These are phyloP conservation scores for Phymatocera aterrima DNA, from an alignment of 2,888 invertebrate species.

Conservation along the genomic window DNA sequence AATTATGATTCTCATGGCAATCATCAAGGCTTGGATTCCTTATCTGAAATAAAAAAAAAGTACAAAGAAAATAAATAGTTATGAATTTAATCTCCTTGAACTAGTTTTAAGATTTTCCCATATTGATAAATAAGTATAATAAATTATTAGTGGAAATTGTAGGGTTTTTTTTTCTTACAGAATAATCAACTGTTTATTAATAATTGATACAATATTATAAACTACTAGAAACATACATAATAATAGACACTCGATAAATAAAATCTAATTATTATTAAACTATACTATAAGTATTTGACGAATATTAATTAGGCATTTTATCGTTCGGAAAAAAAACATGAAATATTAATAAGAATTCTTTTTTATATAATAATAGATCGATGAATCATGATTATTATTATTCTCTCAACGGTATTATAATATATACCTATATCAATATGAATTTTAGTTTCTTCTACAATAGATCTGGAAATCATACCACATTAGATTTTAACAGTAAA, in stretches of 20 bases:
- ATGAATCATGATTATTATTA: constrained; percentile 16
- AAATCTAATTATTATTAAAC: constrained; percentile 1
- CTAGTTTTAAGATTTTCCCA: background rate
- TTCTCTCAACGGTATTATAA: too few species aligned
- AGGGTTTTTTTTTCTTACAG: background rate
- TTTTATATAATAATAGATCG: background rate
- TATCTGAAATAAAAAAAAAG: too few species aligned
- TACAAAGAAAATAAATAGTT: too few species aligned
- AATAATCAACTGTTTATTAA: constrained; percentile 40
- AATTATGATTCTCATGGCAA: too few species aligned
- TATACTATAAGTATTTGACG: background rate
- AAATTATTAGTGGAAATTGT: background rate
- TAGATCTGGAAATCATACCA: constrained; percentile 42
- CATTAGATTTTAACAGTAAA: constrained; percentile 46
- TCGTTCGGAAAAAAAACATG: background rate
- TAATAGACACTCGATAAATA: constrained; percentile 19
- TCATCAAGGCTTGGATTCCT: too few species aligned
- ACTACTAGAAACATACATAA: constrained; percentile 30
- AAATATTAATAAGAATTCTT: constrained; percentile 15
- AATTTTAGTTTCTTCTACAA: constrained; percentile 34
- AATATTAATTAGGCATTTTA: background rate
- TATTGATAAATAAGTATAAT: background rate
- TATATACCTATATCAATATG: background rate
- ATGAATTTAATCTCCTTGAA: constrained; percentile 21
- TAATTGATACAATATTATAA: constrained; percentile 48